Percentiles rank a stretch among this genome's conserved stretches.
phyloP scores from a whole-genome alignment of 2,797 vertebrate genomes.

The Octomys mimax region DNA sequence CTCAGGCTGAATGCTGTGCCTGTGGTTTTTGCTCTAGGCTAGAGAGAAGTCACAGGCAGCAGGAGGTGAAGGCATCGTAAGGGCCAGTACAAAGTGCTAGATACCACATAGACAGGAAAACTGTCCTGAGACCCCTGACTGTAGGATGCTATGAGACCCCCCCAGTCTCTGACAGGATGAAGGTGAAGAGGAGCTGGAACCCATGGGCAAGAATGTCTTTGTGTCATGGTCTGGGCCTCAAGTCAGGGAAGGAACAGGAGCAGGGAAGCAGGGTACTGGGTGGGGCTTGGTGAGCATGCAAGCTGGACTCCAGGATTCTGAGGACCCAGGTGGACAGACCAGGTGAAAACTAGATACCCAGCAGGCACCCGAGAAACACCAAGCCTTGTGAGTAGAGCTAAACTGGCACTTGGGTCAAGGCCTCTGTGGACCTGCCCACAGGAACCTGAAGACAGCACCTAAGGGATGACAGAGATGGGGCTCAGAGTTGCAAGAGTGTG shows the following conservation, averaged over 20 bases:
- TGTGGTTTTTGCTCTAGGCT: neutral
- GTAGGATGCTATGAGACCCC: neutral
- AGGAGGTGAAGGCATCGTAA: neutral
- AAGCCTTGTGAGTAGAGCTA: neutral
- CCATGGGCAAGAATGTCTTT: neutral
- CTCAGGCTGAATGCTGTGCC: neutral
- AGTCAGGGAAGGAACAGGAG: neutral
- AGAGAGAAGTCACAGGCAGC: neutral
- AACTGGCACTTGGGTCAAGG: neutral
- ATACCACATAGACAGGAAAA: neutral
- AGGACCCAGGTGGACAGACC: neutral
- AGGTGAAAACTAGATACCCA: neutral
- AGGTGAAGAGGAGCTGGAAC: neutral
- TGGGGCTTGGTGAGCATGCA: neutral
- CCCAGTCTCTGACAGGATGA: neutral
- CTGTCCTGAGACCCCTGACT: neutral
- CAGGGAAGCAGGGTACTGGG: neutral
- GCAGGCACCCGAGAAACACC: neutral
- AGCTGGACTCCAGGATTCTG: neutral
- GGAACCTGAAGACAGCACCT: neutral
- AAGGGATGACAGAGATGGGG: neutral
- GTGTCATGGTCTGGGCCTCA: neutral
- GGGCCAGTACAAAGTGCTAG: neutral
- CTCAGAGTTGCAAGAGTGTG: neutral
- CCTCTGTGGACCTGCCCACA: neutral